Conservation (phyloP, 2,888 invertebrate genomes). For the Noctua fimbriata region DNA sequence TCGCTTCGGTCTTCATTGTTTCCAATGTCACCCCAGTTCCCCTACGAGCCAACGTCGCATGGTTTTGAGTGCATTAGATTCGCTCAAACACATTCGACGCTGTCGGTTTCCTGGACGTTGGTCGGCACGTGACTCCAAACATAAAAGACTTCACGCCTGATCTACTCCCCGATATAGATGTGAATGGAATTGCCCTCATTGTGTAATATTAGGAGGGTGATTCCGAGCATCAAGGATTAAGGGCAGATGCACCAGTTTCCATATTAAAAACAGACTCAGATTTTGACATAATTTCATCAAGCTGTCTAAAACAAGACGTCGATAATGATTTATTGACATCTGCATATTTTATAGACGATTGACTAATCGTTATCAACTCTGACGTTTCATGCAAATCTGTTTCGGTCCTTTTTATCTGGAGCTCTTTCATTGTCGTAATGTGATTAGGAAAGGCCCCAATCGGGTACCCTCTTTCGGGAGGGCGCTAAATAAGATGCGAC, state of each 20-base stretch:
- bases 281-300: conserved; percentile 27
- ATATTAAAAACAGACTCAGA: conserved; percentile 53
- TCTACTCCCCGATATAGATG: conserved; percentile 84
- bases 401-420: conserved; percentile 85
- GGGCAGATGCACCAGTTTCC: conserved; percentile 65
- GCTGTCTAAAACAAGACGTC: conserved; percentile 49
- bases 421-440: conserved; percentile 88
- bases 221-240: conserved; percentile 68
- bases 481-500: conserved; percentile 89
- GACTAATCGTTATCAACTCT: conserved; percentile 84
- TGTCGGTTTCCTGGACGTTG: conserved; percentile 86
- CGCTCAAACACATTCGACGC: conserved; percentile 86
- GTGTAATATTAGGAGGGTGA: conserved; percentile 83
- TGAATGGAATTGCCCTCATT: conserved; percentile 89
- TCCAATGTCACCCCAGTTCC: conserved; percentile 72
- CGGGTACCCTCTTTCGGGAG: conserved; percentile 80
- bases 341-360: conserved; percentile 75
- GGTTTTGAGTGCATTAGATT: conserved; percentile 89
- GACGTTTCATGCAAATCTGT: conserved; percentile 89
- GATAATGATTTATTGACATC: conserved; percentile 75
- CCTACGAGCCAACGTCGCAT: conserved; percentile 79
- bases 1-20: conserved; percentile 74
- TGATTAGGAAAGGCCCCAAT: conserved; percentile 86
- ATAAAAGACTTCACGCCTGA: conserved; percentile 89
- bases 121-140: conserved; percentile 87